Evolutionary conservation across 2,113 vertebrate species (phyloP).

Genomic region (Ochotona princeps): DNA sequence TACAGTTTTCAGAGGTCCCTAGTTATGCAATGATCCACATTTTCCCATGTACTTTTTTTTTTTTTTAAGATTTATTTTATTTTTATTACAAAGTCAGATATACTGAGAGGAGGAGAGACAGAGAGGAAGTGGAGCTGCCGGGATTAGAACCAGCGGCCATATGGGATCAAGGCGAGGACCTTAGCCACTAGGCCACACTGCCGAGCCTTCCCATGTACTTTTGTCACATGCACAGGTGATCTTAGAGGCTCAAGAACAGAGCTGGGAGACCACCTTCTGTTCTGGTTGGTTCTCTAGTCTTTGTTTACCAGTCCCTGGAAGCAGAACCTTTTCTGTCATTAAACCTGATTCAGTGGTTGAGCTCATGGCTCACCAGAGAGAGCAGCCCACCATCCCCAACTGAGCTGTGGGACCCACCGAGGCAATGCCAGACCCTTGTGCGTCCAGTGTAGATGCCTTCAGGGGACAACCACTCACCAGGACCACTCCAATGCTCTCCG

Average conservation of each 20-base stretch:
- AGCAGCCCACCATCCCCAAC: neutral
- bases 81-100: too few relatives aligned
- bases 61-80: too few relatives aligned
- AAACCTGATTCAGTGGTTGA: neutral
- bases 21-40: neutral
- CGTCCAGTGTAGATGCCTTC: neutral
- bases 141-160: too few relatives aligned
- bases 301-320: neutral
- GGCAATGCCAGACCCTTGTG: neutral
- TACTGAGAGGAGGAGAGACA: too few relatives aligned
- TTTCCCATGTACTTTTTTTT: neutral
- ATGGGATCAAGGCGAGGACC: too few relatives aligned
- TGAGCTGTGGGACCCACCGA: neutral
- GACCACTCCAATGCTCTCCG: neutral
- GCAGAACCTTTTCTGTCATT: neutral
- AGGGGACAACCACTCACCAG: neutral
- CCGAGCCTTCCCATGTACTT: neutral
- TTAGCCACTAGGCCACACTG: too few relatives aligned
- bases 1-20: neutral
- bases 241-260: conserved; percentile 10
- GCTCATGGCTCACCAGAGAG: neutral
- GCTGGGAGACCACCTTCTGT: neutral
- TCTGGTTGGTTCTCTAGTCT: conserved; percentile 38
- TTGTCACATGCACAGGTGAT: neutral
- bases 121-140: too few relatives aligned